A percentile compares a stretch with the other conserved stretches of the same genome.
Evolutionary conservation across 1,140 invertebrate genomes (phyloP).

Genomic region (Aphis gossypii): DNA sequence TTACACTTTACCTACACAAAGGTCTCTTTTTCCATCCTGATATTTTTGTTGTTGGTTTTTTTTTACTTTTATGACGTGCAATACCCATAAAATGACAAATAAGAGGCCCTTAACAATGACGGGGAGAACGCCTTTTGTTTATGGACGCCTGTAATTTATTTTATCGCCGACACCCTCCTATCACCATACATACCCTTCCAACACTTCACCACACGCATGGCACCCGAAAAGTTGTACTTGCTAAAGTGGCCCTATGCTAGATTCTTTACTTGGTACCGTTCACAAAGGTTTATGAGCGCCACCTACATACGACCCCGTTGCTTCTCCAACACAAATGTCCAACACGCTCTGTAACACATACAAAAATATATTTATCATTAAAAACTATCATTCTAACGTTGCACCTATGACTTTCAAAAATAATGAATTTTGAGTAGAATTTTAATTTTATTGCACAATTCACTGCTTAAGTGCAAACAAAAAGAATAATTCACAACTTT

Average conservation of each 20-base stretch:
- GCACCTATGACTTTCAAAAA: not conserved
- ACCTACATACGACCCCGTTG: not conserved
- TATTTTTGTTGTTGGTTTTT: not conserved
- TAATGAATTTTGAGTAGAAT: not conserved
- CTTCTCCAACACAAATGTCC: not conserved
- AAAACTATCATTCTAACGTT: not conserved
- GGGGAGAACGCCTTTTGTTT: constrained; percentile 50
- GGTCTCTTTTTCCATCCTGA: not conserved
- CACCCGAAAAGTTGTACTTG: constrained; percentile 23
- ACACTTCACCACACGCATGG: not conserved
- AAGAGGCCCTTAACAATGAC: constrained; percentile 55
- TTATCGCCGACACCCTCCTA: constrained; percentile 13
- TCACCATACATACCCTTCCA: not conserved
- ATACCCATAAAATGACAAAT: constrained; percentile 57
- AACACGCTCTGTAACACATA: not conserved
- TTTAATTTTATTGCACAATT: not conserved
- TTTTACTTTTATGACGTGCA: constrained; percentile 48
- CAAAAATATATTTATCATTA: not conserved
- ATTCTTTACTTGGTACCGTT: not conserved
- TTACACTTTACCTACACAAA: not conserved
- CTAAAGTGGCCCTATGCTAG: not conserved
- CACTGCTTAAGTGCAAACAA: not conserved
- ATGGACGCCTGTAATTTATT: constrained; percentile 58
- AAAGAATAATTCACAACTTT: not conserved
- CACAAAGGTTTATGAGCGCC: not conserved